These are phyloP conservation scores for Cichlasoma orientale DNA, from an alignment of 2,797 vertebrate species.

Conservation along the genomic window DNA sequence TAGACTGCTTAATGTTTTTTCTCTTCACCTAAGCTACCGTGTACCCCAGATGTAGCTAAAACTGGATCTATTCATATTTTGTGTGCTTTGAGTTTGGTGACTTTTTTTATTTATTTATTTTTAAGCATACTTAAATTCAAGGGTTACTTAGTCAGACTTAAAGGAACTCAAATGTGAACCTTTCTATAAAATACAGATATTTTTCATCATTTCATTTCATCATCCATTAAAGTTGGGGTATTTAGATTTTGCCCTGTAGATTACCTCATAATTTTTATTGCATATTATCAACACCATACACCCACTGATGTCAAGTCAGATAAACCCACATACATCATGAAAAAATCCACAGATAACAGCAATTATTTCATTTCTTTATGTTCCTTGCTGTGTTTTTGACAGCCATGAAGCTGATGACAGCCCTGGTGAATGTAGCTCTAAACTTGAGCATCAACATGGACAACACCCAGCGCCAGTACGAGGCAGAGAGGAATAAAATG, in stretches of 20 bases:
- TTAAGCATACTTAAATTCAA: background rate
- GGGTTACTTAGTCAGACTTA: background rate
- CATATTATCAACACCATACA: background rate
- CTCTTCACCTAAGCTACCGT: background rate
- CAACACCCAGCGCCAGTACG: constrained; percentile 98
- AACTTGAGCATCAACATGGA: constrained; percentile 99
- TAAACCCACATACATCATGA: background rate
- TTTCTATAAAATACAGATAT: background rate
- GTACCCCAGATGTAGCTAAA: background rate
- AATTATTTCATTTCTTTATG: background rate
- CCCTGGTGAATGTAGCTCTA: constrained; percentile 98
- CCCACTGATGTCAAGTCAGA: background rate
- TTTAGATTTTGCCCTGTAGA: background rate
- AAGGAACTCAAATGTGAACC: background rate
- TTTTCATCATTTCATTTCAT: background rate
- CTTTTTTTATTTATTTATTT: background rate
- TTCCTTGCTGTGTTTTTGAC: constrained; percentile 29
- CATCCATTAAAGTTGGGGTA: background rate
- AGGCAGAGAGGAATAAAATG: constrained; percentile 97
- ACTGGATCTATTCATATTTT: background rate
- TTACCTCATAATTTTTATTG: background rate
- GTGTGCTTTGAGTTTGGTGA: background rate
- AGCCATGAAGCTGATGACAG: constrained; percentile 99
- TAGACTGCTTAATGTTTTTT: background rate
- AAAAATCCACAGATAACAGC: background rate